Base-by-base conservation (phyloP, 2,797 vertebrate species). In the Anabacerthia variegaticeps region DNA sequence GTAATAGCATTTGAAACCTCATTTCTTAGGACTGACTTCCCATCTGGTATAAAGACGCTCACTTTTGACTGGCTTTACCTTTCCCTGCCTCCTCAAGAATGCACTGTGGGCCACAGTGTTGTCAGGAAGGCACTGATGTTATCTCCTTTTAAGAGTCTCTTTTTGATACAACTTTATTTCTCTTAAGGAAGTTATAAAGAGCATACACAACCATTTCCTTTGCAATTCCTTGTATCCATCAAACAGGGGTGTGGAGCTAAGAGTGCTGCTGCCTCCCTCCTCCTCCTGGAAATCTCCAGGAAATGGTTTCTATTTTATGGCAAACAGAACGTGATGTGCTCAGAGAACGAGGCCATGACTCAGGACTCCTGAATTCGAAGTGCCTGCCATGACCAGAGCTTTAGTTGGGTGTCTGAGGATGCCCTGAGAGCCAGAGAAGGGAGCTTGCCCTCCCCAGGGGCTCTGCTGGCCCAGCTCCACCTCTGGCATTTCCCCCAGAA, bases 1-100 rank as follows among this genome's bases (percentile, higher is more conserved):
- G 59, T 32, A 74, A 92, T 34, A 88, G 22, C 71, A 65, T 86
- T 92, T 88, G 49, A 93, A 92, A 94, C 51, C 46, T 79, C 37
- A 39, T 85, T 94, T 92, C 73, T 90, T 63, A 76, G 63, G 49
- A 39, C 67, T 3, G 5, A 79, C 51, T 88, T 90, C 73, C 36
- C 69, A 79, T 49, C 77, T 72, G 26, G 4, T 37, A 12, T 41
- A 82, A 91, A 66, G 20, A 23, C 78, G 58, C 43, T 41, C 71
- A 36, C 21, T 69, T 81, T 62, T 81, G 43, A 49, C 48, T 49
- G 63, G 39, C 69, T 84, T 67, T 67, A 52, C 73, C 36, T 62
- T 69, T 79, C 18, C 43, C 63, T 56, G 66, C 46, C 58, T 75
- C 58, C 83, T 66, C 26, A 62, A 37, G 73, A 86, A 88, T 9